Evolutionary conservation across 2,888 invertebrate species (phyloP).

Genomic region (Linnaemya vulpina): DNA sequence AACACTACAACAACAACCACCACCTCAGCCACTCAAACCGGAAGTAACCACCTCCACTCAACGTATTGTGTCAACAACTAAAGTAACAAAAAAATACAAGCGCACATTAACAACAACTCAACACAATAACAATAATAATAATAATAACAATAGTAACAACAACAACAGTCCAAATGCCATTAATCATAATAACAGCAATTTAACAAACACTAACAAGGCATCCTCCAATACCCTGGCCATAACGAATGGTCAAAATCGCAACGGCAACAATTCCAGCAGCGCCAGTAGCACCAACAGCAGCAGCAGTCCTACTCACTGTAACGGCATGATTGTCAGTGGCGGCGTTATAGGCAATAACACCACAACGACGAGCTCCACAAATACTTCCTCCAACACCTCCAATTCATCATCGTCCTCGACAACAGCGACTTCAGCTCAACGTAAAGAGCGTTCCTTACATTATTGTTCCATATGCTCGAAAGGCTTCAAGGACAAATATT

Average conservation of each 20-base stretch:
- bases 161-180: constrained; percentile 77
- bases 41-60: constrained; percentile 84
- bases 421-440: constrained; percentile 83
- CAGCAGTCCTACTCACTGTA: constrained; percentile 83
- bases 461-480: constrained; percentile 96
- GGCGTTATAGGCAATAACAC: constrained; percentile 76
- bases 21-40: constrained; percentile 84
- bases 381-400: constrained; percentile 73
- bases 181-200: constrained; percentile 80
- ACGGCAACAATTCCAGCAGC: constrained; percentile 75
- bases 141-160: constrained; percentile 83
- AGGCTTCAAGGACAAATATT: constrained; percentile 97
- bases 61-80: constrained; percentile 76
- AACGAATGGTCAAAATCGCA: constrained; percentile 75
- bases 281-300: constrained; percentile 79
- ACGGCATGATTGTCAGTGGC: constrained; percentile 76
- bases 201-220: constrained; percentile 75
- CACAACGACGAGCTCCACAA: constrained; percentile 74
- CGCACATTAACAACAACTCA: constrained; percentile 83
- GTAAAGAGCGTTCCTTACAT: constrained; percentile 94
- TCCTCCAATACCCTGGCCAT: constrained; percentile 79
- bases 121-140: constrained; percentile 83
- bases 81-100: constrained; percentile 89
- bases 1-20: constrained; percentile 46
- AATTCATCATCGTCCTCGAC: constrained; percentile 68